Percentiles rank a stretch among this genome's conserved stretches.
These are phyloP conservation scores for Chauna torquata DNA, from an alignment of 2,113 vertebrate species.

Conservation along the genomic window DNA sequence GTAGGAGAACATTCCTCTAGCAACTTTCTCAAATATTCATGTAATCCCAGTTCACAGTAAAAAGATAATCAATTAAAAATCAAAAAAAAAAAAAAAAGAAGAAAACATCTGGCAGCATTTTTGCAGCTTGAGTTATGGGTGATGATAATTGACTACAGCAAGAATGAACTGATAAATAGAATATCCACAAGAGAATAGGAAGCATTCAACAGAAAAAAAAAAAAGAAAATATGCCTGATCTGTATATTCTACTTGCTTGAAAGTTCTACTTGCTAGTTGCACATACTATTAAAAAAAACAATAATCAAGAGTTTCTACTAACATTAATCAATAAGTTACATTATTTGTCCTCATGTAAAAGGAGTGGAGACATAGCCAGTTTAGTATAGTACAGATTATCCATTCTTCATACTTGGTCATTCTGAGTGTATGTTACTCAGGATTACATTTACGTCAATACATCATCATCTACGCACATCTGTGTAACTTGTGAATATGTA, in stretches of 20 bases:
- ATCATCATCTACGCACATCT: not conserved
- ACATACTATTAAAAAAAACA: not conserved
- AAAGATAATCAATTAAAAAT: not conserved
- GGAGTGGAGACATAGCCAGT: not conserved
- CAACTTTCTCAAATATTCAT: not conserved
- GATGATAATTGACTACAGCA: not conserved
- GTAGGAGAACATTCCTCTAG: not conserved
- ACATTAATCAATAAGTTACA: not conserved
- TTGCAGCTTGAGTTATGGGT: not conserved
- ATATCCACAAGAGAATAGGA: not conserved
- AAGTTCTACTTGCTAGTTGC: not conserved
- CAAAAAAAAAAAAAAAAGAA: not conserved
- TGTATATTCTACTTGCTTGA: not conserved
- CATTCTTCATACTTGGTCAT: not conserved
- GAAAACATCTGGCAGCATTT: not conserved
- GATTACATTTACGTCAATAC: not conserved
- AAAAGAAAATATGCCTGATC: not conserved
- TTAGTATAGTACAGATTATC: not conserved
- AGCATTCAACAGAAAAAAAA: not conserved
- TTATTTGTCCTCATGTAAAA: not conserved
- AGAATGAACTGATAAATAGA: not conserved
- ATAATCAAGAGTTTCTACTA: not conserved
- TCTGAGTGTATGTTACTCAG: not conserved
- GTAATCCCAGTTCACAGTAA: not conserved
- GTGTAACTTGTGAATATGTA: not conserved